phyloP scores from a whole-genome alignment of 2,888 invertebrate genomes.

The Mechanitis mazaeus region DNA sequence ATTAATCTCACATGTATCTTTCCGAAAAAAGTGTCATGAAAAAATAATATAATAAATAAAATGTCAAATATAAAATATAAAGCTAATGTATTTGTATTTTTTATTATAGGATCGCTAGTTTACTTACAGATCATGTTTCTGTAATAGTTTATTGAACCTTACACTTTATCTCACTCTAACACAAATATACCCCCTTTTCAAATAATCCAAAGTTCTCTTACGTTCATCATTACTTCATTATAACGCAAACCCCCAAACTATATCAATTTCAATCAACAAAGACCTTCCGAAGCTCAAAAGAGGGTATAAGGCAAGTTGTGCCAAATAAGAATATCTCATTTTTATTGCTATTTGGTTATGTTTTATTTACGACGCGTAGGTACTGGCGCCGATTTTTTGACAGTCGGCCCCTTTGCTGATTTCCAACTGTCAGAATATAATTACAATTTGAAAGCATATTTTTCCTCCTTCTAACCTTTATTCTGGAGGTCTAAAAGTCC shows the following conservation, averaged over 20 bases:
- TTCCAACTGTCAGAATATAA: conserved; percentile 73
- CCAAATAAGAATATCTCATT: conserved; percentile 38
- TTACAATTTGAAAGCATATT: conserved; percentile 40
- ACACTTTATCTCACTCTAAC: too few species aligned
- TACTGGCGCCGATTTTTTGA: conserved; percentile 70
- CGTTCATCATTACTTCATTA: background rate
- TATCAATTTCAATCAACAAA: conserved; percentile 3
- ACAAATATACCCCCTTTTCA: background rate
- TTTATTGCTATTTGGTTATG: conserved; percentile 46
- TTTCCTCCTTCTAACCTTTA: conserved; percentile 19
- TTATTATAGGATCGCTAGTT: too few species aligned
- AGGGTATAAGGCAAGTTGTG: conserved; percentile 30
- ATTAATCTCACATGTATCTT: too few species aligned
- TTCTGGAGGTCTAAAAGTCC: conserved; percentile 13
- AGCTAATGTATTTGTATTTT: too few species aligned
- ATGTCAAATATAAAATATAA: too few species aligned
- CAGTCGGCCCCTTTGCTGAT: conserved; percentile 70
- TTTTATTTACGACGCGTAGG: conserved; percentile 63
- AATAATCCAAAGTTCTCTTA: background rate
- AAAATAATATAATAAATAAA: too few species aligned
- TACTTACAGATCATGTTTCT: too few species aligned
- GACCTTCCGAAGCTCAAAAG: conserved; percentile 2
- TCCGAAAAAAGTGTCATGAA: too few species aligned
- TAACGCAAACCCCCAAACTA: background rate
- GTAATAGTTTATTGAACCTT: too few species aligned